Evolutionary conservation across 2,888 invertebrate species (phyloP).

Genomic region (Halictus ligatus): DNA sequence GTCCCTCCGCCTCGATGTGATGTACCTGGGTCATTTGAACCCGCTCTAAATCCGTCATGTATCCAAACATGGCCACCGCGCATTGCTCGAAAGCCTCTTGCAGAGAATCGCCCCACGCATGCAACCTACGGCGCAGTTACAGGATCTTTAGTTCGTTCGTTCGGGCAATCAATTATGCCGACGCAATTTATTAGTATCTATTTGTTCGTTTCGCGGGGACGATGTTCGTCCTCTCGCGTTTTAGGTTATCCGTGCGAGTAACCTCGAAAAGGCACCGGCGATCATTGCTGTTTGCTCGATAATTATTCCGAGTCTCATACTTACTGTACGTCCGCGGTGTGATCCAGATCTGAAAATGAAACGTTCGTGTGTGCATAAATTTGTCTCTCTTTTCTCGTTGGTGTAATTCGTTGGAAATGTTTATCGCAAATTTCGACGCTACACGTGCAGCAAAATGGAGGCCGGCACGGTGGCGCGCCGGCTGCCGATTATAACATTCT

Average conservation of each 20-base stretch:
- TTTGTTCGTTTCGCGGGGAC: not conserved
- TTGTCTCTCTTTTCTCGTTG: no score
- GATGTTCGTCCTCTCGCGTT: conserved; percentile 3
- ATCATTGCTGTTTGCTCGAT: not conserved
- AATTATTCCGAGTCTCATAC: conserved; percentile 82
- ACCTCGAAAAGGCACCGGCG: conserved; percentile 48
- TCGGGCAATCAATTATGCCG: no score
- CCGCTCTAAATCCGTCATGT: conserved; percentile 96
- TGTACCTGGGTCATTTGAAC: conserved; percentile 92
- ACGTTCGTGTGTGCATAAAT: not conserved
- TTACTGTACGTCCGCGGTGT: conserved; percentile 99
- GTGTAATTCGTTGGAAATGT: not conserved
- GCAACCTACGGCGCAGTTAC: conserved; percentile 87
- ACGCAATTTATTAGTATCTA: not conserved
- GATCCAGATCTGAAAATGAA: conserved; percentile 93
- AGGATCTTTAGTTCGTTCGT: not conserved
- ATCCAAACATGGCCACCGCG: conserved; percentile 98
- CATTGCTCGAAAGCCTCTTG: conserved; percentile 97
- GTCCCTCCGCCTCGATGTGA: conserved; percentile 94
- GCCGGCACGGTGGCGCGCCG: conserved; percentile 43
- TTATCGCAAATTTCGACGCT: not conserved
- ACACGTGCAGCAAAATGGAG: conserved; percentile 53
- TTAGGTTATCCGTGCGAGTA: conserved; percentile 62
- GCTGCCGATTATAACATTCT: conserved; percentile 33
- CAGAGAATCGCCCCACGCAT: conserved; percentile 95